Percentiles rank a stretch among this genome's conserved stretches.
These are phyloP conservation scores for Phalacrocorax carbo DNA, from an alignment of 2,113 vertebrate species.

Conservation along the genomic window DNA sequence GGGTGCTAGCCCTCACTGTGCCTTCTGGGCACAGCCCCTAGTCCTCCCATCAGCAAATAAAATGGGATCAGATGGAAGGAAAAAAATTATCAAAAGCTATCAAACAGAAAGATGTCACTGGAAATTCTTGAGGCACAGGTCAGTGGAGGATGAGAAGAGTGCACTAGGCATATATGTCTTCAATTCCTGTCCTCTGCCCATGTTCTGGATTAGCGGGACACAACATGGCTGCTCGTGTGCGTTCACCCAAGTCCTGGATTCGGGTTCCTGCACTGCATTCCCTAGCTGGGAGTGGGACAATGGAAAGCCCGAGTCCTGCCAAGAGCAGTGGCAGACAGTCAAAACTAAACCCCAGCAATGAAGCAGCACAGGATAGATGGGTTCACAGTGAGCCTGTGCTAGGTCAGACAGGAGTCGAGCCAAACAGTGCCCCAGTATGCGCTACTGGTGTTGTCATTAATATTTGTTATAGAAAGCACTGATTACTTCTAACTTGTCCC, in stretches of 20 bases:
- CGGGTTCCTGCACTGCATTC: not conserved
- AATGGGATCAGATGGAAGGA: not conserved
- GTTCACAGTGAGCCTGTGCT: not conserved
- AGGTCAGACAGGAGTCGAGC: not conserved
- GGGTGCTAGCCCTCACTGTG: not conserved
- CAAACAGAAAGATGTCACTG: not conserved
- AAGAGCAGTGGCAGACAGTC: not conserved
- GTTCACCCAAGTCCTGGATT: not conserved
- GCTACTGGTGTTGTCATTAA: not conserved
- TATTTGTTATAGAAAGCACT: not conserved
- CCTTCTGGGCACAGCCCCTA: not conserved
- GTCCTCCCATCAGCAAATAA: not conserved
- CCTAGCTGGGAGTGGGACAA: not conserved
- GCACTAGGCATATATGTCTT: not conserved
- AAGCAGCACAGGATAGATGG: not conserved
- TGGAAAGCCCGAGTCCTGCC: not conserved
- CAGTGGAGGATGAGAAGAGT: not conserved
- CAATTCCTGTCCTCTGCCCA: not conserved
- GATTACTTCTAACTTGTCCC: not conserved
- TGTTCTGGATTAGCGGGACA: not conserved
- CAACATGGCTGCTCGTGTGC: fast-evolving
- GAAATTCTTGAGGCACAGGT: not conserved
- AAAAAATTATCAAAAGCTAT: not conserved
- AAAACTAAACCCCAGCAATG: not conserved
- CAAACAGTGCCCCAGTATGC: not conserved